Evolutionary conservation across 2,113 vertebrate species (phyloP).

Genomic region (Picathartes gymnocephalus): DNA sequence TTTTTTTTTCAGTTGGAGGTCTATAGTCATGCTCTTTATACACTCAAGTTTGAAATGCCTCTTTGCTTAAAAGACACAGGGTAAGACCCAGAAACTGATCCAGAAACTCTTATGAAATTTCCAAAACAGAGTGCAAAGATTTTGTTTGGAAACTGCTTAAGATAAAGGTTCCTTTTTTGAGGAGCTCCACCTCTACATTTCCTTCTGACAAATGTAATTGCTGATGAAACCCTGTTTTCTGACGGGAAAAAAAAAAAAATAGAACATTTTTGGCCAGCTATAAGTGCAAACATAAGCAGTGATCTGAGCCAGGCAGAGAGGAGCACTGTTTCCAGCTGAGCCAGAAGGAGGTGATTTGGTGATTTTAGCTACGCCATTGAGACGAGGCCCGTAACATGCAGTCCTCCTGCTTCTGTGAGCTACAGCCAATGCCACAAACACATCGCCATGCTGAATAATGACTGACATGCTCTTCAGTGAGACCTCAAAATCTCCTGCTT

Average conservation of each 20-base stretch:
- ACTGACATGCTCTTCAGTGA: background rate
- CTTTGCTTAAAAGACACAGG: background rate
- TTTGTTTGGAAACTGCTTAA: background rate
- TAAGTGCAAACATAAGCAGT: background rate
- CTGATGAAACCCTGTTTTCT: background rate
- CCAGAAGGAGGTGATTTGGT: background rate
- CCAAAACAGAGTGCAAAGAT: background rate
- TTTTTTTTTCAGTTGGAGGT: background rate
- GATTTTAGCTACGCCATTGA: background rate
- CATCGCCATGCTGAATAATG: background rate
- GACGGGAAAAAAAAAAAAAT: background rate
- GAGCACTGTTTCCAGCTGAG: background rate
- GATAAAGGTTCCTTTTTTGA: background rate
- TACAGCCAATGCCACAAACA: background rate
- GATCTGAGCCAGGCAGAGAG: background rate
- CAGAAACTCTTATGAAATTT: background rate
- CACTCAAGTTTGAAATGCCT: background rate
- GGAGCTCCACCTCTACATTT: background rate
- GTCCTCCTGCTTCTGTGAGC: background rate
- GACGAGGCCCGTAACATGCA: rapidly evolving
- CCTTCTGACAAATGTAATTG: background rate
- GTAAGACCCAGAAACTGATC: background rate
- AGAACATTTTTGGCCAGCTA: background rate
- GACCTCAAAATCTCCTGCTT: background rate
- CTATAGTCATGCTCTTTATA: background rate